These are phyloP conservation scores for Bemisia tabaci DNA, from an alignment of 1,140 invertebrate species.

Conservation along the genomic window DNA sequence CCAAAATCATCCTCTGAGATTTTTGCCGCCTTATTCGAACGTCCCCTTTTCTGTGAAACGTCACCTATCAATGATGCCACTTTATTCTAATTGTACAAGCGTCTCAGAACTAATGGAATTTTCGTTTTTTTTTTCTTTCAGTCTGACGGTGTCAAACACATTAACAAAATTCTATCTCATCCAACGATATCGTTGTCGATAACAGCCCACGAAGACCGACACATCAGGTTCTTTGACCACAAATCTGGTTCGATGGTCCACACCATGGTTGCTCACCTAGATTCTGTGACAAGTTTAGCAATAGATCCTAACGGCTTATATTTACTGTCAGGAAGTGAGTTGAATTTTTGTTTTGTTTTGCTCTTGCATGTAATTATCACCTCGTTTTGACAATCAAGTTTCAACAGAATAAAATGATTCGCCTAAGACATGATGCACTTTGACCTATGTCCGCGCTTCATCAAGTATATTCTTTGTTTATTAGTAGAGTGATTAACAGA, in stretches of 20 bases:
- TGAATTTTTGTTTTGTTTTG: neutral
- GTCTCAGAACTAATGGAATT: too few species aligned
- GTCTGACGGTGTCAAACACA: neutral
- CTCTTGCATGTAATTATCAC: neutral
- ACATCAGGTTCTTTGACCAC: conserved; percentile 97
- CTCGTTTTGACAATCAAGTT: neutral
- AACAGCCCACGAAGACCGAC: conserved; percentile 93
- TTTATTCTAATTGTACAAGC: too few species aligned
- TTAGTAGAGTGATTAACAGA: too few species aligned
- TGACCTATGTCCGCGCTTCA: too few species aligned
- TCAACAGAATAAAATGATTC: too few species aligned
- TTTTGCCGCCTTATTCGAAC: too few species aligned
- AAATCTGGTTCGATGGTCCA: conserved; percentile 87
- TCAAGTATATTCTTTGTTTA: too few species aligned
- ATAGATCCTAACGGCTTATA: conserved; percentile 97
- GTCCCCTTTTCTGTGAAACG: too few species aligned
- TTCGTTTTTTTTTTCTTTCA: conserved; percentile 1
- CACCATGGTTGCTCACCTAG: conserved; percentile 96
- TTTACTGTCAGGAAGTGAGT: conserved; percentile 87
- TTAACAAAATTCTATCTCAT: conserved; percentile 61
- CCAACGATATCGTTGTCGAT: conserved; percentile 90
- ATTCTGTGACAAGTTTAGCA: conserved; percentile 94
- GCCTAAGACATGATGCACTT: too few species aligned
- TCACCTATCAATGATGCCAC: too few species aligned
- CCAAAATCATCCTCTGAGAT: too few species aligned